Conservation (phyloP, 2,888 invertebrate genomes). For the Drosophila anomelani region DNA sequence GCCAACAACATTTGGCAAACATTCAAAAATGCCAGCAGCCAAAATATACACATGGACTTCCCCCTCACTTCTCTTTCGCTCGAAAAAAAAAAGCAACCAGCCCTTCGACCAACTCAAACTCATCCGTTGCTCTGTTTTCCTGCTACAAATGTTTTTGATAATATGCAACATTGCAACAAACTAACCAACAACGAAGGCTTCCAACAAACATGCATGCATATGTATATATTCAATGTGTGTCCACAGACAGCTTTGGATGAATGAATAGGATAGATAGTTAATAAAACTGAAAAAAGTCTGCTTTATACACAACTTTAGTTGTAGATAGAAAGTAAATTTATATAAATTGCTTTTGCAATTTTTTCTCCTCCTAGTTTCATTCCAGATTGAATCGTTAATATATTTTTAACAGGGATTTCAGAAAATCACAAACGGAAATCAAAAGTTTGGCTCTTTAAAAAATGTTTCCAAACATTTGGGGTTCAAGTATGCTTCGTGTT, state of each 20-base stretch:
- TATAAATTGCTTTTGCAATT: neutral
- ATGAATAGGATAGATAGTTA: neutral
- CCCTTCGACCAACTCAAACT: slow-evolving; percentile 26
- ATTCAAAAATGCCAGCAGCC: slow-evolving; percentile 74
- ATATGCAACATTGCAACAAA: slow-evolving; percentile 63
- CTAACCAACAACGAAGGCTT: slow-evolving; percentile 46
- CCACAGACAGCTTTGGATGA: neutral
- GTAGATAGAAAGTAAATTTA: neutral
- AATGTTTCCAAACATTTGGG: no score
- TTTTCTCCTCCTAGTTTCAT: neutral
- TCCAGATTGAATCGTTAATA: neutral
- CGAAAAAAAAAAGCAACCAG: slow-evolving; percentile 8
- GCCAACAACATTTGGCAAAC: slow-evolving; percentile 70
- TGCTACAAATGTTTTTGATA: slow-evolving; percentile 69
- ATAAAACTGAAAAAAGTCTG: no score
- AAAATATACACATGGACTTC: slow-evolving; percentile 51
- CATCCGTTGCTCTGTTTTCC: slow-evolving; percentile 22
- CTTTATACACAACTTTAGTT: neutral
- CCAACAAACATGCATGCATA: slow-evolving; percentile 13
- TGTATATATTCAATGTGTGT: slow-evolving; percentile 11
- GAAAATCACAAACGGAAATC: no score
- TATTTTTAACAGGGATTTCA: no score
- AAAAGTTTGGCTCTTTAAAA: no score
- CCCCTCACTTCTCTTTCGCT: neutral
- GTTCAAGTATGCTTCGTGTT: no score